Base-by-base conservation (phyloP, 2,888 invertebrate species). In the Spilosoma lubricipeda region DNA sequence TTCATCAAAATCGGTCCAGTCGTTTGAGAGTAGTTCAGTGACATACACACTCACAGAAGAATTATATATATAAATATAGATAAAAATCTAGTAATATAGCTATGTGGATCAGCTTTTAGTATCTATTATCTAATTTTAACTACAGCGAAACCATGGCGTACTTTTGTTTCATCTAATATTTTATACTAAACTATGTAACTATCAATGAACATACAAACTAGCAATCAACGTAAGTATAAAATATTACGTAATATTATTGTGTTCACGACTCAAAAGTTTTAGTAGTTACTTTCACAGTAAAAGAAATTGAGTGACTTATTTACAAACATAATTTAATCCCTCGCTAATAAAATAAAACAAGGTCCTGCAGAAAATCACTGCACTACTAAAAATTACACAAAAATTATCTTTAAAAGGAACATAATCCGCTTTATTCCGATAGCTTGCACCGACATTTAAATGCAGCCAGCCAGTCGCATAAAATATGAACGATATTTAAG, bases 401-500 rank as follows among this genome's bases (percentile, higher is more conserved):
- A 68, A 71, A 67, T 67, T 65, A 48, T 64, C 39, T 48, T 63
- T 71, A 48, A 66, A 71, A 66, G 23, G 52, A 75, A 70, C 66
- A 73, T 66, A n/a, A 27, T 64, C 2, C 33, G 36, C 72, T 74
- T 39, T 67, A 70, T 76, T 76, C 64, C 73, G 74, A 59, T 68
- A 59, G 77, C 78, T 84, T 78, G 73, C 13, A 42, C 80, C 74
- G 73, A 27, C 52, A 76, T 74, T 70, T 74, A 70, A 77, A 82
- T 82, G 75, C 79, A 76, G 78, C 72, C 80, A 88, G 89, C 83
- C 85, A n/a, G 88, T 82, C 48, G 76, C 83, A 87, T 92, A 86
- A 92, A 91, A 90, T 92, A 93, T 91, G 86, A 88, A 91, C 81
- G 81, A 82, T 85, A 86, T 88, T 91, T 90, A 88, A 90, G 88